These are phyloP conservation scores for Platynereis dumerilii DNA, from an alignment of 2,888 invertebrate species.

Conservation along the genomic window DNA sequence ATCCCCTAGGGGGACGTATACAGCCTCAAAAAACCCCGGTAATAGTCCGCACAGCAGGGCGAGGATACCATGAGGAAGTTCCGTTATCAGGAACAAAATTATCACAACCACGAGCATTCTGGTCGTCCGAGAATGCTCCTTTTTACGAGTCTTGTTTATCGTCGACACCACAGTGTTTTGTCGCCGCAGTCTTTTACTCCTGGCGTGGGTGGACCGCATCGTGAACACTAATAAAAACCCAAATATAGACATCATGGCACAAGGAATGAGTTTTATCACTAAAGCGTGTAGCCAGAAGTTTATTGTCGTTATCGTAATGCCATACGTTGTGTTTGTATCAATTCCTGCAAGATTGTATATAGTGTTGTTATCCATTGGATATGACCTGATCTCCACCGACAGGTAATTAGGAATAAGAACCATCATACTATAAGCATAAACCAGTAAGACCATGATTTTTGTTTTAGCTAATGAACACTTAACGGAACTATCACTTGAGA, in stretches of 20 bases:
- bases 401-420: slow-evolving; percentile 22
- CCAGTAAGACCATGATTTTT: not conserved
- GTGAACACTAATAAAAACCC: slow-evolving; percentile 58
- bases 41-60: slow-evolving; percentile 69
- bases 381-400: not conserved
- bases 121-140: slow-evolving; percentile 75
- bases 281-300: slow-evolving; percentile 80
- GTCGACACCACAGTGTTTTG: not conserved
- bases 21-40: slow-evolving; percentile 47
- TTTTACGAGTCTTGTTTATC: slow-evolving; percentile 34
- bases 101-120: slow-evolving; percentile 86
- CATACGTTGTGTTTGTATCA: slow-evolving; percentile 1
- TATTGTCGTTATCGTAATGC: slow-evolving; percentile 18
- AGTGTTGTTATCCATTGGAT: slow-evolving; percentile 2
- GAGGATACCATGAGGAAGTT: slow-evolving; percentile 79
- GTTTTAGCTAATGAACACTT: slow-evolving; percentile 8
- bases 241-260: slow-evolving; percentile 79
- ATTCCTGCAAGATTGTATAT: slow-evolving; percentile 13
- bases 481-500: slow-evolving; percentile 76
- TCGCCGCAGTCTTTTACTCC: slow-evolving; percentile 21
- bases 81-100: slow-evolving; percentile 84
- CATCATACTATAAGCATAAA: slow-evolving; percentile 13
- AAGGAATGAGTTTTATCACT: slow-evolving; percentile 88
- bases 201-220: slow-evolving; percentile 26
- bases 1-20: slow-evolving; percentile 72